phyloP scores from a whole-genome alignment of 1,140 invertebrate species.

The Hestina assimilis region DNA sequence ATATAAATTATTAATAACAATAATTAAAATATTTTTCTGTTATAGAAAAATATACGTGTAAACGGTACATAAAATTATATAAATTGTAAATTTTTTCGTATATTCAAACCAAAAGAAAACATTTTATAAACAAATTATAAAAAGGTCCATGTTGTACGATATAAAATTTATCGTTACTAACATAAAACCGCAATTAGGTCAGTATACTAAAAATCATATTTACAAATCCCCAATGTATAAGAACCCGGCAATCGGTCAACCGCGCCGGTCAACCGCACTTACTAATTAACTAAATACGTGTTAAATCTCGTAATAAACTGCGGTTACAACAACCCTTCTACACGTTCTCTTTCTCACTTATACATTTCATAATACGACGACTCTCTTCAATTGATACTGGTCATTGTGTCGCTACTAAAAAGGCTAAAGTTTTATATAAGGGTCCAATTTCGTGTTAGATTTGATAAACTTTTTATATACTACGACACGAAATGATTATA shows the following conservation, averaged over 20 bases:
- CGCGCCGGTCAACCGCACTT: constrained; percentile 69
- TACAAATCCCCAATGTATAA: constrained; percentile 46
- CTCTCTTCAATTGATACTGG: constrained; percentile 48
- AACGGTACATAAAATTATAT: too few relatives aligned
- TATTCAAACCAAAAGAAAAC: too few relatives aligned
- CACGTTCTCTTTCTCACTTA: constrained; percentile 45
- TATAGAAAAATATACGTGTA: too few relatives aligned
- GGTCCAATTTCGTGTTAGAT: too few relatives aligned
- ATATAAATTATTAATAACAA: too few relatives aligned
- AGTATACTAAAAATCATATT: constrained; percentile 62
- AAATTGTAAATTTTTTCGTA: too few relatives aligned
- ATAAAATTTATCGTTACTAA: not conserved
- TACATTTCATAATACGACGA: constrained; percentile 14
- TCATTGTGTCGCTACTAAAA: too few relatives aligned
- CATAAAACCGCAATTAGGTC: constrained; percentile 53
- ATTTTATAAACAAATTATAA: too few relatives aligned
- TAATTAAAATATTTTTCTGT: too few relatives aligned
- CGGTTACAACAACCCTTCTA: constrained; percentile 59
- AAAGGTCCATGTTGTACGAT: not conserved
- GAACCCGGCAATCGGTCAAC: constrained; percentile 36
- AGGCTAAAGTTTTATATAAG: too few relatives aligned
- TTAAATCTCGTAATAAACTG: constrained; percentile 75
- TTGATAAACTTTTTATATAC: too few relatives aligned
- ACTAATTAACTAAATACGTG: constrained; percentile 75
- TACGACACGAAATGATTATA: too few relatives aligned